A percentile compares a stretch with the other conserved stretches of the same genome.
These are phyloP conservation scores for Mormoops blainvillei DNA, from an alignment of 2,113 vertebrate species.

Conservation along the genomic window DNA sequence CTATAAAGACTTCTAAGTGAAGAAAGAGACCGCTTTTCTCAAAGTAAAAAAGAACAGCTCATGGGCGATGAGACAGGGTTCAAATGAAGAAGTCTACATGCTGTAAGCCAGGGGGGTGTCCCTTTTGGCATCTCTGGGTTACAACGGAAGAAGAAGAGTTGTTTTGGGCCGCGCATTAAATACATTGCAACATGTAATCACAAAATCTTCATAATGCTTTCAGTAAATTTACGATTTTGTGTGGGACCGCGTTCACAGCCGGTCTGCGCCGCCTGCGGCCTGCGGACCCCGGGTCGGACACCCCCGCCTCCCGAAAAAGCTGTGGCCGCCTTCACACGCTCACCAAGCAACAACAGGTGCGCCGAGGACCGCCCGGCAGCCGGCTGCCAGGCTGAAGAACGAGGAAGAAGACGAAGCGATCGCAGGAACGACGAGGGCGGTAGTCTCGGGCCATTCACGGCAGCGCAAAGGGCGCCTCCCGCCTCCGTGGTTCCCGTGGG, in stretches of 20 bases:
- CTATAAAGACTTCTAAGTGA: background rate
- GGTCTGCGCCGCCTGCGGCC: no score
- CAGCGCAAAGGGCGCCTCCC: rapidly evolving
- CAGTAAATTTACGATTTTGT: no score
- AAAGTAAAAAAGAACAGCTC: background rate
- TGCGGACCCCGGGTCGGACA: no score
- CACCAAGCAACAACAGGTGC: background rate
- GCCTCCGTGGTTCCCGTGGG: rapidly evolving
- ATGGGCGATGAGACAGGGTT: background rate
- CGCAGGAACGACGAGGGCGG: background rate
- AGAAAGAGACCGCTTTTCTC: background rate
- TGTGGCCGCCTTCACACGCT: background rate
- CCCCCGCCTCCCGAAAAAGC: background rate
- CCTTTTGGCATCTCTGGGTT: no score
- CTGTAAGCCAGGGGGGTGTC: no score
- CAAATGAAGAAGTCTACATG: background rate
- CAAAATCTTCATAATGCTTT: no score
- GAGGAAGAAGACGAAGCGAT: background rate
- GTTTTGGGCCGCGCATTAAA: no score
- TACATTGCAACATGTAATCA: no score
- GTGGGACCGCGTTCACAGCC: no score
- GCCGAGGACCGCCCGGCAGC: background rate
- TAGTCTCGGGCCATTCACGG: rapidly evolving
- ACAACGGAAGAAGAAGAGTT: no score
- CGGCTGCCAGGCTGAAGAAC: rapidly evolving